These are phyloP conservation scores for Megalops atlanticus DNA, from an alignment of 2,113 vertebrate genomes.

Conservation along the genomic window DNA sequence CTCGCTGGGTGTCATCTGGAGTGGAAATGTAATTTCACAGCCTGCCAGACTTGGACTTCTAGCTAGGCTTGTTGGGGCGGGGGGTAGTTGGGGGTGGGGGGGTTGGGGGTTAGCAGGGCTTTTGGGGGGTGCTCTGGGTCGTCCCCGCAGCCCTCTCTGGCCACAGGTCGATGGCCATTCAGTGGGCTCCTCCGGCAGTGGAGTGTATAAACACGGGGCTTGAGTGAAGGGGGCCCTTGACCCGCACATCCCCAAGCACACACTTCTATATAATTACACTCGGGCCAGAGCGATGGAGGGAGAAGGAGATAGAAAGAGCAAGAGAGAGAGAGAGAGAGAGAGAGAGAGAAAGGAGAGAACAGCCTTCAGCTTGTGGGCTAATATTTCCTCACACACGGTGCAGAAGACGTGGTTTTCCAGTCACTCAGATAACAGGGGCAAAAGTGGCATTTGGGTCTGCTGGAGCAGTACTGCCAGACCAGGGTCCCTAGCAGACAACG, in stretches of 20 bases:
- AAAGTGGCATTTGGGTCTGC: too few relatives aligned
- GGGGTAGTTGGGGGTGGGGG: background rate
- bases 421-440: too few relatives aligned
- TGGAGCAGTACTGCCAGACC: too few relatives aligned
- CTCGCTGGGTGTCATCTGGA: too few relatives aligned
- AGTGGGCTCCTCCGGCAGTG: constrained; percentile 11
- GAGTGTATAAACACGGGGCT: constrained; percentile 50
- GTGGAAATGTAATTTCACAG: too few relatives aligned
- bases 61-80: background rate
- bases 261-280: constrained; percentile 38
- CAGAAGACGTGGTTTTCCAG: too few relatives aligned
- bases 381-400: too few relatives aligned
- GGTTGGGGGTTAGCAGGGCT: background rate
- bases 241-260: constrained; percentile 38
- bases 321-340: background rate
- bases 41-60: too few relatives aligned
- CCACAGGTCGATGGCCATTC: constrained; percentile 40
- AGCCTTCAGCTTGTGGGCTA: too few relatives aligned
- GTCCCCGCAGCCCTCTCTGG: constrained; percentile 29
- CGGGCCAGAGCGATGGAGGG: background rate
- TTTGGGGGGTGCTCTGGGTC: constrained; percentile 15
- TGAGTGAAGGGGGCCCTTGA: constrained; percentile 41
- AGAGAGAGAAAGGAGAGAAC: background rate
- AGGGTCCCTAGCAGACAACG: too few relatives aligned
- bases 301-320: background rate